phyloP scores from a whole-genome alignment of 2,888 invertebrate species.

The Thera britannica region DNA sequence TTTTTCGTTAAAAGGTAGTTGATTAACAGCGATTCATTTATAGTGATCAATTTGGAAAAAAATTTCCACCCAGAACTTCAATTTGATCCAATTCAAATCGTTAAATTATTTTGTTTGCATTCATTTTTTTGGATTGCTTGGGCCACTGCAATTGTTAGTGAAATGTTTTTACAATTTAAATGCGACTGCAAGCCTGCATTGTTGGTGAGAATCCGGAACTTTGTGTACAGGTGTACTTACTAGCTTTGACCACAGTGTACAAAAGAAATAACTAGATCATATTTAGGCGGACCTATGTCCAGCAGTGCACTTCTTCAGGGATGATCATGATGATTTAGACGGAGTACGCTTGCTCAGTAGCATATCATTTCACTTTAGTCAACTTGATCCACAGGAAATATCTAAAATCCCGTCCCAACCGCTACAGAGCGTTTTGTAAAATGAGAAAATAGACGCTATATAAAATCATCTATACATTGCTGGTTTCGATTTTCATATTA shows the following conservation, averaged over 20 bases:
- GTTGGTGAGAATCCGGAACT: constrained; percentile 20
- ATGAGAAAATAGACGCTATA: no score
- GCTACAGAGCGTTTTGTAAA: no score
- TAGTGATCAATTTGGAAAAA: constrained; percentile 6
- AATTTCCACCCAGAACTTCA: neutral
- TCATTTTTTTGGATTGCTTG: constrained; percentile 18
- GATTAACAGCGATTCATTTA: neutral
- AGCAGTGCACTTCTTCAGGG: no score
- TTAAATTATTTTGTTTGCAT: constrained; percentile 18
- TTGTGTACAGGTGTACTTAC: constrained; percentile 22
- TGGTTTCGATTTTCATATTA: no score
- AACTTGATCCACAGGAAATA: no score
- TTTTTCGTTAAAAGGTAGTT: neutral
- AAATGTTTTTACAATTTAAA: constrained; percentile 30
- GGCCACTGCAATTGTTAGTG: constrained; percentile 12
- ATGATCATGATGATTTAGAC: no score
- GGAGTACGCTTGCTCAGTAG: no score
- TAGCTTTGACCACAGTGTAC: constrained; percentile 16
- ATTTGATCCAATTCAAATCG: constrained; percentile 13
- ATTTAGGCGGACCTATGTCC: neutral
- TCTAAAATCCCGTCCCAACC: no score
- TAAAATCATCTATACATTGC: no score
- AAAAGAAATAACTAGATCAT: constrained; percentile 1
- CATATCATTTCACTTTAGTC: no score
- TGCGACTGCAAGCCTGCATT: constrained; percentile 21